Conservation (phyloP, 2,113 vertebrate genomes). For the Anthoscopus minutus region DNA sequence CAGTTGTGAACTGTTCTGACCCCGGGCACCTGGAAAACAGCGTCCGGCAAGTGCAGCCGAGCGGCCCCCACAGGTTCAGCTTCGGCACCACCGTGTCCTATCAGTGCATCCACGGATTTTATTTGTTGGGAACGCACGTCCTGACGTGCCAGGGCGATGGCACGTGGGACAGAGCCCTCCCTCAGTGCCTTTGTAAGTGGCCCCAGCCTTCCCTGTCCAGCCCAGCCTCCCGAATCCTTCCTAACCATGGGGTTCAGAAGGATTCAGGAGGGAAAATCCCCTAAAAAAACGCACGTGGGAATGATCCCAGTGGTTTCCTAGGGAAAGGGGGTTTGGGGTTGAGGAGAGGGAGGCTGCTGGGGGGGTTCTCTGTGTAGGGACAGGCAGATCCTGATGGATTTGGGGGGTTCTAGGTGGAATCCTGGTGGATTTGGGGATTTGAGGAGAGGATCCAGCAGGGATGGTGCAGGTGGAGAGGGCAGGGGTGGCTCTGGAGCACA, state of each 20-base stretch:
- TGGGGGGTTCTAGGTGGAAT: neutral
- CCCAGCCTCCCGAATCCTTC: neutral
- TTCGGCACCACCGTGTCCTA: constrained; percentile 90
- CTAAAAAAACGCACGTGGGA: accelerated
- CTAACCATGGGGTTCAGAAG: accelerated
- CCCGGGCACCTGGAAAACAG: constrained; percentile 92
- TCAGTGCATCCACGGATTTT: constrained; percentile 89
- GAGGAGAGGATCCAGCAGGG: neutral
- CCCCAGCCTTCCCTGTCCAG: neutral
- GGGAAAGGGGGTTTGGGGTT: neutral
- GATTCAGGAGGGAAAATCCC: accelerated
- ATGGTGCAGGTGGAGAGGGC: neutral
- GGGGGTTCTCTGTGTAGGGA: neutral
- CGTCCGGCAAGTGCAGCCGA: constrained; percentile 82
- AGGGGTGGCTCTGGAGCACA: neutral
- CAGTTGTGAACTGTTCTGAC: constrained; percentile 97
- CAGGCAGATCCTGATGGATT: neutral
- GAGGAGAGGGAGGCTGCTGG: neutral
- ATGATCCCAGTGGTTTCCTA: neutral
- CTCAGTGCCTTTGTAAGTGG: constrained; percentile 92
- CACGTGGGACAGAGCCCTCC: constrained; percentile 91
- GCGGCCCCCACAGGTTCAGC: constrained; percentile 87
- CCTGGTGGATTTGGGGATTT: neutral
- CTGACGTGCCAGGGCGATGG: constrained; percentile 94
- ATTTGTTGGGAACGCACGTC: constrained; percentile 89